Base-by-base conservation (phyloP, 1,140 invertebrate species). In the Caenorhabditis tropicalis region DNA sequence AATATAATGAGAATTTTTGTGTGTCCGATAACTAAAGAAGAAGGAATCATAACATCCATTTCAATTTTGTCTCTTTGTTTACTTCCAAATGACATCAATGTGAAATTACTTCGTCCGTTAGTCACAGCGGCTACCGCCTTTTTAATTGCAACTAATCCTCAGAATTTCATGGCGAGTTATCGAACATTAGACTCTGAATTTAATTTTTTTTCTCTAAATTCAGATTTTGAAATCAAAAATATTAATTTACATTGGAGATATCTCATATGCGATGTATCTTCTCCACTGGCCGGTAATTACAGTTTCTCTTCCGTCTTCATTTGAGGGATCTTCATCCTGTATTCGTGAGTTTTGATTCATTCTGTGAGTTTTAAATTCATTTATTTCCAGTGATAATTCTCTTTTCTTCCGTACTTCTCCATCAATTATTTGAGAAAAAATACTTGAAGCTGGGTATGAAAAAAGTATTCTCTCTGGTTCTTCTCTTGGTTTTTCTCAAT, bases 241-340 rank as follows among this genome's bases (percentile, higher is more conserved):
- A 12, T 21, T 84, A 2, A 48, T n/a, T 43, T 84, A 84, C 70
- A 79, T 84, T 27, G 82, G 82, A 15, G 82, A 84, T 24, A 79
- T 84, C n/a, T 84, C 82, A n/a, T 84, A 84, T 79, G 65, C 56
- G 0, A 58, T 58, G 31, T 84, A 84, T 31, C 49, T 84, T 7
- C 48, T 84, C 19, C 82, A 84, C 46, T 84, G 82, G 65, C 82
- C 82, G 39, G 33, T 84, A 10, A 84, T 79, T 24, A 9, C 29
- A 39, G 79, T 43, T 79, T 70, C 19, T 19, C 5, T 39, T 2
- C 27, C 29, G 9, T 9, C 4, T 31, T 39, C 21, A 3, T 9
- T 29, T 15, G 33, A 21, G 15, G 16, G 36, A 43, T 49, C 2
- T 60, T n/a, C 46, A 21, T 48, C 31, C 19, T 46, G 58, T 48